Evolutionary conservation across 2,888 invertebrate genomes (phyloP).

Genomic region (Dexiosoma caninum): DNA sequence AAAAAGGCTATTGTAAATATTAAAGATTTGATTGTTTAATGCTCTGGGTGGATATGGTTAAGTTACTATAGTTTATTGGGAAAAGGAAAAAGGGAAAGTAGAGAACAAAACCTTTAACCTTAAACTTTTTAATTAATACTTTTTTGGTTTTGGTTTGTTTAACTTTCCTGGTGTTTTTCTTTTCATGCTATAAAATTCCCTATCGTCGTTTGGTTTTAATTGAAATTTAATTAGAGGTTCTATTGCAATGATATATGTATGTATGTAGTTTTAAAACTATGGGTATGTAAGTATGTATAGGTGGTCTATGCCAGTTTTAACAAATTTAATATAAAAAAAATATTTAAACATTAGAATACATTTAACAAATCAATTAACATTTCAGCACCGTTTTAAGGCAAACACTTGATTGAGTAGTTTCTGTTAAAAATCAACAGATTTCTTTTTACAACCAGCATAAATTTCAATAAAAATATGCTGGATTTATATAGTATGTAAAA

Average conservation of each 20-base stretch:
- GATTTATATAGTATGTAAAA: background rate
- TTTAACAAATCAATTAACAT: slow-evolving; percentile 73
- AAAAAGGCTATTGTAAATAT: slow-evolving; percentile 73
- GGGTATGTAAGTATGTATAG: background rate
- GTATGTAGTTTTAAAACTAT: background rate
- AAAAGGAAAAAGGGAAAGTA: background rate
- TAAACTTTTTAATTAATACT: slow-evolving; percentile 2
- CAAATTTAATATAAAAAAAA: slow-evolving; percentile 27
- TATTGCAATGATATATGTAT: slow-evolving; percentile 45
- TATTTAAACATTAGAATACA: slow-evolving; percentile 59
- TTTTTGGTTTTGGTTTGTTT: slow-evolving; percentile 30
- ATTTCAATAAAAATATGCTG: background rate
- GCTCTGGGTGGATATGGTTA: slow-evolving; percentile 68
- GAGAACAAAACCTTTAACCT: slow-evolving; percentile 13
- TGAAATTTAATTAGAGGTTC: slow-evolving; percentile 26
- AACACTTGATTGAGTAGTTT: slow-evolving; percentile 69
- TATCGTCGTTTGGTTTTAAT: slow-evolving; percentile 20
- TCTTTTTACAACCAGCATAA: background rate
- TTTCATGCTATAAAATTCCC: slow-evolving; percentile 6
- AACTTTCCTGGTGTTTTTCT: background rate
- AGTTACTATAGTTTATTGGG: slow-evolving; percentile 45
- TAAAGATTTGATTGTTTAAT: slow-evolving; percentile 74
- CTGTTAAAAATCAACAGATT: slow-evolving; percentile 2
- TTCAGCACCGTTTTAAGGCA: slow-evolving; percentile 77
- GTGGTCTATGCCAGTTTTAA: slow-evolving; percentile 5